A percentile compares a stretch with the other conserved stretches of the same genome.
phyloP scores from a whole-genome alignment of 2,113 vertebrate species.

The Brachypteracias leptosomus region DNA sequence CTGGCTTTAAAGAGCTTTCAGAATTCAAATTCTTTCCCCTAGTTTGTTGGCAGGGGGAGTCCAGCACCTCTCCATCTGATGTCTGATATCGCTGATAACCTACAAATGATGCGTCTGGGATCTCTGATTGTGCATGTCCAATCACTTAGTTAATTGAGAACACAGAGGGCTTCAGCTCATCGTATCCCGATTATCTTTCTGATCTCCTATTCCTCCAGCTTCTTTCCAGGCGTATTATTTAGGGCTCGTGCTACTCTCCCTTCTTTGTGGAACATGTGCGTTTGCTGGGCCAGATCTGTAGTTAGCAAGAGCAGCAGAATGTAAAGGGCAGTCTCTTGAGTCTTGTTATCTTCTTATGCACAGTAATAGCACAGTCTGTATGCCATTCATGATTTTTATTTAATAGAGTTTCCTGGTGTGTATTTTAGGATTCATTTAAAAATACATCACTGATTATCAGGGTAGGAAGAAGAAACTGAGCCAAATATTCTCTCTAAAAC shows the following conservation, averaged over 20 bases:
- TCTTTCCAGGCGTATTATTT: neutral
- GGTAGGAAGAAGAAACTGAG: conserved; percentile 22
- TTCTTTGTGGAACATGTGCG: neutral
- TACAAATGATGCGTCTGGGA: neutral
- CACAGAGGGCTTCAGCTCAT: conserved; percentile 21
- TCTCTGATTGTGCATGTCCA: conserved; percentile 45
- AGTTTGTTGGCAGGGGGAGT: conserved; percentile 23
- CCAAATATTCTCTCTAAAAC: conserved; percentile 49
- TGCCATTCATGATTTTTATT: conserved; percentile 63
- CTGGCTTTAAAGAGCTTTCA: conserved; percentile 57
- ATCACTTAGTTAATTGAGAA: conserved; percentile 66
- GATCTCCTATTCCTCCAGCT: conserved; percentile 6
- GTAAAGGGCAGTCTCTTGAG: conserved; percentile 59
- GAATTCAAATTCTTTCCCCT: conserved; percentile 60
- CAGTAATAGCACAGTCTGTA: conserved; percentile 50
- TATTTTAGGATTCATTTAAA: conserved; percentile 69
- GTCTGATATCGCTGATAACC: conserved; percentile 57
- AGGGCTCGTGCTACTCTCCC: neutral
- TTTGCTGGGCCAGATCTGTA: conserved; percentile 8
- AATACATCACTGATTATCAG: conserved; percentile 54
- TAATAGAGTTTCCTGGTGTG: conserved; percentile 64
- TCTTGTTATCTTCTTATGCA: conserved; percentile 70
- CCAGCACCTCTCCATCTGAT: neutral
- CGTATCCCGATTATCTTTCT: conserved; percentile 29
- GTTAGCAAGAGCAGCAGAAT: conserved; percentile 56